These are phyloP conservation scores for Achatina immaculata DNA, from an alignment of 1,140 invertebrate genomes.

Conservation along the genomic window DNA sequence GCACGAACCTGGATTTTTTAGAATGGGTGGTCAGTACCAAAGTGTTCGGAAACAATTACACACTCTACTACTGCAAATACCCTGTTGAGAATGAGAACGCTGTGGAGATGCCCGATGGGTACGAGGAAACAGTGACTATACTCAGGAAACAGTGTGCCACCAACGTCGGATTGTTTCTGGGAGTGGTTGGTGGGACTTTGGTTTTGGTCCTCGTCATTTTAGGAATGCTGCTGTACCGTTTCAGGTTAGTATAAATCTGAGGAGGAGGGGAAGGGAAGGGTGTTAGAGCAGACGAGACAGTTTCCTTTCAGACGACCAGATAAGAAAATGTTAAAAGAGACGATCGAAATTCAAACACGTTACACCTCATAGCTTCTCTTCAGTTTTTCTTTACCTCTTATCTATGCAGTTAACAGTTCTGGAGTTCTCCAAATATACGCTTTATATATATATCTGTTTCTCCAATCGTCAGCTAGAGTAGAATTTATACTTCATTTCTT, in stretches of 20 bases:
- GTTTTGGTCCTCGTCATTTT: neutral
- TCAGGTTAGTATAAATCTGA: constrained; percentile 10
- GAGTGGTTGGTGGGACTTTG: constrained; percentile 9
- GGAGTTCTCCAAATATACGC: no score
- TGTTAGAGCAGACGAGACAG: neutral
- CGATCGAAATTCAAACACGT: neutral
- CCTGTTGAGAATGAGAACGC: neutral
- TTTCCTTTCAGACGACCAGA: no score
- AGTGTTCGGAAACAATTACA: constrained; percentile 20
- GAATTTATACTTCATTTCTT: no score
- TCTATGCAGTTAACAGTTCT: no score
- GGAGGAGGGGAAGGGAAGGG: neutral
- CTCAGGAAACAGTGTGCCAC: neutral
- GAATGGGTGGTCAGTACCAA: constrained; percentile 18
- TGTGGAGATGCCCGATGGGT: neutral
- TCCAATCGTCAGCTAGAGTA: no score
- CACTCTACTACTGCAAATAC: constrained; percentile 16
- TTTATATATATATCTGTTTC: no score
- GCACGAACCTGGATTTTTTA: constrained; percentile 27
- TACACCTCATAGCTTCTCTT: no score
- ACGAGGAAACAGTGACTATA: neutral
- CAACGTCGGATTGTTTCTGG: neutral
- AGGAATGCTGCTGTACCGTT: neutral
- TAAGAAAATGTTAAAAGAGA: neutral
- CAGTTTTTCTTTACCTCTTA: no score